Conservation (phyloP, 2,797 vertebrate genomes). For the Karalla daura region DNA sequence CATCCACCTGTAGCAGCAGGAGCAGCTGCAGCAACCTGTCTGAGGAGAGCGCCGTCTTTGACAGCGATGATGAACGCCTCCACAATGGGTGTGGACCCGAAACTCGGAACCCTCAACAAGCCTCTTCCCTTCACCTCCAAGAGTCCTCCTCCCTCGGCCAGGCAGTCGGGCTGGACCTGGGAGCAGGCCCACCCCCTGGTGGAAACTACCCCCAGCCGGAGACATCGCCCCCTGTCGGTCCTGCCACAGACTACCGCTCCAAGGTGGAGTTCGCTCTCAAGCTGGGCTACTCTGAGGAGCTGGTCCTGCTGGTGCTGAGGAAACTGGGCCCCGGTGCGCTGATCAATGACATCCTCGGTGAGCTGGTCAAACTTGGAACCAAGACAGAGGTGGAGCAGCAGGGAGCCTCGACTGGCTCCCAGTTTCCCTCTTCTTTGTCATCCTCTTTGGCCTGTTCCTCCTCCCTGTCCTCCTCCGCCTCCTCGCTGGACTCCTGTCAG, state of each 20-base stretch:
- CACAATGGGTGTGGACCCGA: conserved; percentile 58
- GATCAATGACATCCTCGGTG: conserved; percentile 96
- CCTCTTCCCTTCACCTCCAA: not conserved
- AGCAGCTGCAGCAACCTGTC: conserved; percentile 79
- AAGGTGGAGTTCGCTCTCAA: conserved; percentile 98
- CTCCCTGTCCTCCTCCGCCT: conserved; percentile 66
- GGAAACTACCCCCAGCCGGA: conserved; percentile 76
- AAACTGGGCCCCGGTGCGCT: conserved; percentile 94
- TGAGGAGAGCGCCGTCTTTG: conserved; percentile 89
- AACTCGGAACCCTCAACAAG: conserved; percentile 26
- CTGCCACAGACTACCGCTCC: conserved; percentile 88
- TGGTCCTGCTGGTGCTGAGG: conserved; percentile 92
- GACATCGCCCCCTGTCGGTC: conserved; percentile 79
- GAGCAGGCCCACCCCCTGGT: conserved; percentile 71
- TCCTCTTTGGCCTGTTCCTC: conserved; percentile 74
- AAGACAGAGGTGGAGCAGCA: conserved; percentile 88
- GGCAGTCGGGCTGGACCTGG: conserved; percentile 81
- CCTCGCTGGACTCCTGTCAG: conserved; percentile 85
- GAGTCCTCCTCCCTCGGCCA: conserved; percentile 36
- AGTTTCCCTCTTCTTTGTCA: conserved; percentile 59
- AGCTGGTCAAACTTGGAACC: conserved; percentile 97
- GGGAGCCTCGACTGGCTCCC: conserved; percentile 35
- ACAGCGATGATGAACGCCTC: conserved; percentile 89
- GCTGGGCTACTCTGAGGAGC: conserved; percentile 94
- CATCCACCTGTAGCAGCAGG: conserved; percentile 63